These are phyloP conservation scores for Seriola rivoliana DNA, from an alignment of 2,113 vertebrate species.

Conservation along the genomic window DNA sequence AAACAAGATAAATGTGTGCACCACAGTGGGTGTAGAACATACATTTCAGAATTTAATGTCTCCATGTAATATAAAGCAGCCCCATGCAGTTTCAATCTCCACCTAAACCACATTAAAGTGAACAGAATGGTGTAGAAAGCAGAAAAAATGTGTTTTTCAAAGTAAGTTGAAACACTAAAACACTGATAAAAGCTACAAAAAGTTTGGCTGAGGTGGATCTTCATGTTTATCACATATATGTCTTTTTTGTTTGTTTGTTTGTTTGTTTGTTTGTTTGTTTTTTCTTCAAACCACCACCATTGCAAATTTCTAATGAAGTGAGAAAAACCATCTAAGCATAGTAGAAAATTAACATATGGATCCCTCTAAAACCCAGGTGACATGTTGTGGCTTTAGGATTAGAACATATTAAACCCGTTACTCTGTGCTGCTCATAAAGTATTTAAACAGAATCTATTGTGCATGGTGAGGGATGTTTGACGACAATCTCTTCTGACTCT, in stretches of 20 bases:
- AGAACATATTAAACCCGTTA: constrained; percentile 32
- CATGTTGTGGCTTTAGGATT: constrained; percentile 38
- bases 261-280: not conserved
- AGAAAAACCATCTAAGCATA: constrained; percentile 19
- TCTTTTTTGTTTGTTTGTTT: constrained; percentile 5
- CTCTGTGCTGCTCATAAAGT: constrained; percentile 59
- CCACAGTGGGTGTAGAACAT: not conserved
- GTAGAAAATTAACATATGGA: constrained; percentile 34
- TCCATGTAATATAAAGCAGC: constrained; percentile 23
- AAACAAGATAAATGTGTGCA: not conserved
- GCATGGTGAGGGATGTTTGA: constrained; percentile 52
- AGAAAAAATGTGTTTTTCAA: constrained; percentile 27
- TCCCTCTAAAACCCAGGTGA: constrained; percentile 28
- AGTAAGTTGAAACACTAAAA: constrained; percentile 43
- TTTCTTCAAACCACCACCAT: constrained; percentile 8
- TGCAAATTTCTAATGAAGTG: constrained; percentile 23
- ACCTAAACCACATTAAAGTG: constrained; percentile 4
- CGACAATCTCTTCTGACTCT: constrained; percentile 59
- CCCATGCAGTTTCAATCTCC: constrained; percentile 7
- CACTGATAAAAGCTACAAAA: constrained; percentile 26
- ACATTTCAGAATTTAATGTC: not conserved
- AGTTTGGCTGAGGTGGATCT: not conserved
- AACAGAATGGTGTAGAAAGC: constrained; percentile 4
- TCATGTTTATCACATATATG: constrained; percentile 11
- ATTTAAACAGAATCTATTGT: constrained; percentile 61